A percentile compares a stretch with the other conserved stretches of the same genome.
phyloP scores from a whole-genome alignment of 2,113 vertebrate species.

The Edolisoma coerulescens region DNA sequence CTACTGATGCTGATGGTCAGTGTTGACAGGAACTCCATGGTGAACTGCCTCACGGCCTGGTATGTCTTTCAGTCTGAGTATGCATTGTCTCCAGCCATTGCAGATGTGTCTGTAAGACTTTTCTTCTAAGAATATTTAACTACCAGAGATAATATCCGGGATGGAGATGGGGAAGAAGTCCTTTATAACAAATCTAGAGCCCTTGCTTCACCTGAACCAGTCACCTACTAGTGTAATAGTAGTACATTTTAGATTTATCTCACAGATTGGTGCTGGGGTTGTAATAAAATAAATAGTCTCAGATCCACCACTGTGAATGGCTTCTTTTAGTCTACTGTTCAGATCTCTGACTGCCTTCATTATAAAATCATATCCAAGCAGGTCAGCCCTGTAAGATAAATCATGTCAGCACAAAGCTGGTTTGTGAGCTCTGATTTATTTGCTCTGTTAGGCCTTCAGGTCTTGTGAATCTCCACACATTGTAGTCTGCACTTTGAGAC shows the following conservation, averaged over 20 bases:
- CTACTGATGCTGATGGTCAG: background rate
- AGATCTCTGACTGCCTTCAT: background rate
- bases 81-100: background rate
- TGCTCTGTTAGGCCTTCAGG: background rate
- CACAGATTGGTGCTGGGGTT: background rate
- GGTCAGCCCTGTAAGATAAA: background rate
- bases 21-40: background rate
- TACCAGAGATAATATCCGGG: background rate
- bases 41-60: background rate
- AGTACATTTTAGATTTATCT: background rate
- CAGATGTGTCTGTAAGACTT: background rate
- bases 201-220: background rate
- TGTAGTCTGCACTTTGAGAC: background rate
- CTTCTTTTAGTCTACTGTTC: background rate
- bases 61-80: background rate
- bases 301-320: background rate
- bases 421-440: conserved; percentile 27
- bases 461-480: background rate
- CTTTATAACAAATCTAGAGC: background rate
- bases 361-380: conserved; percentile 16
- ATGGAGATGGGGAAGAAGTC: background rate
- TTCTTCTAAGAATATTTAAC: background rate
- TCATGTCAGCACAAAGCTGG: background rate
- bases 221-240: background rate
- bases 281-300: background rate